phyloP scores from a whole-genome alignment of 2,888 invertebrate genomes.

The Brachynemurus nebulosus region DNA sequence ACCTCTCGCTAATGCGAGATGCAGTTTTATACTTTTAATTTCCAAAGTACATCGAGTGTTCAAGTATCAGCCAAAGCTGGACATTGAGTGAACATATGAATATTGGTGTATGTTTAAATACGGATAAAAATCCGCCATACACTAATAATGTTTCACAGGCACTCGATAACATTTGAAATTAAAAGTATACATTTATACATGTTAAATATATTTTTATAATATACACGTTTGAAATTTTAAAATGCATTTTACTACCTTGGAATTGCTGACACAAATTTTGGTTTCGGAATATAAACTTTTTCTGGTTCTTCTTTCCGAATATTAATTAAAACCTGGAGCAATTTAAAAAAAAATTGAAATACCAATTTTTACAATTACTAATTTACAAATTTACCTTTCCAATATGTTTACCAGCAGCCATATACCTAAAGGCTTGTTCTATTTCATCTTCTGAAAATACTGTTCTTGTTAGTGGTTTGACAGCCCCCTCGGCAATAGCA shows the following conservation, averaged over 20 bases:
- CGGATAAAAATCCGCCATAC: no score
- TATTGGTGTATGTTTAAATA: no score
- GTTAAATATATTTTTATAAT: not conserved
- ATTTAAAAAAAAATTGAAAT: constrained; percentile 20
- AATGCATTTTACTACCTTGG: constrained; percentile 29
- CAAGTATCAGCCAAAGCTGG: no score
- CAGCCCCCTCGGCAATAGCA: constrained; percentile 47
- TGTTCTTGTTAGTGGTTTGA: constrained; percentile 52
- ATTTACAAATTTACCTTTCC: no score
- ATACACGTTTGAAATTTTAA: not conserved
- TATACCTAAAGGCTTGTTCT: constrained; percentile 55
- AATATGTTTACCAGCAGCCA: constrained; percentile 61
- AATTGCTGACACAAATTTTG: constrained; percentile 28
- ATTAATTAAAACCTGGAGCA: no score
- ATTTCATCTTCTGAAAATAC: constrained; percentile 50
- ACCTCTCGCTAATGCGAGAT: no score
- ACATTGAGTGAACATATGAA: no score
- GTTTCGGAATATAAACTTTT: constrained; percentile 25
- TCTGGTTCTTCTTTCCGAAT: constrained; percentile 26
- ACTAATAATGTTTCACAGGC: no score
- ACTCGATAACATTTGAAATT: no score
- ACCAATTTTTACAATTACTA: constrained; percentile 4
- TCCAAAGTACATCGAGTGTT: no score
- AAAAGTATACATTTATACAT: no score
- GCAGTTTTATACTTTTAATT: no score